phyloP scores from a whole-genome alignment of 35 echinoderm and acorn worm species.

The Ophioderma brevispina region DNA sequence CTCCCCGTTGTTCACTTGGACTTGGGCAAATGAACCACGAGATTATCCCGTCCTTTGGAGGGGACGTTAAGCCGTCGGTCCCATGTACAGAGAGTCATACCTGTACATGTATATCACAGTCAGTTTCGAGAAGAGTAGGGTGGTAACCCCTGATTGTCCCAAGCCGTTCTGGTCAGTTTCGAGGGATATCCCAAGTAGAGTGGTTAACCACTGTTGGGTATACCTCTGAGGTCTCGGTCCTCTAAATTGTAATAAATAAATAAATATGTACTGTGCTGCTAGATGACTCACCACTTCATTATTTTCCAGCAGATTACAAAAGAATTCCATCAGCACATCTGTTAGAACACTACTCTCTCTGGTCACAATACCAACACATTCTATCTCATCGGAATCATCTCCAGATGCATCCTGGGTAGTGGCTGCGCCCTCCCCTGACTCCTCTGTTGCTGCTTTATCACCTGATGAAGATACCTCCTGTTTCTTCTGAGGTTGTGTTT shows the following conservation, averaged over 20 bases:
- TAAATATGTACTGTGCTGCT: too few relatives aligned
- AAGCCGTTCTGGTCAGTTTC: too few relatives aligned
- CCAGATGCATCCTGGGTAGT: neutral
- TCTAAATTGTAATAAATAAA: neutral
- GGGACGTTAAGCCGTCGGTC: too few relatives aligned
- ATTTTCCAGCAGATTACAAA: neutral
- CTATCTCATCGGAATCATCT: neutral
- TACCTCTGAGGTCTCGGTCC: neutral
- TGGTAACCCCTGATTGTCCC: too few relatives aligned
- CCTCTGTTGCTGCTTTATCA: neutral
- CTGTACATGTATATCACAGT: too few relatives aligned
- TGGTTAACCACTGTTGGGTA: too few relatives aligned
- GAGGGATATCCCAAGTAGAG: too few relatives aligned
- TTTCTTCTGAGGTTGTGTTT: neutral
- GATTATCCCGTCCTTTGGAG: too few relatives aligned
- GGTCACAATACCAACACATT: neutral
- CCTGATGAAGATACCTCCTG: neutral
- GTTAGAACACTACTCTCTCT: neutral
- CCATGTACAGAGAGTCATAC: too few relatives aligned
- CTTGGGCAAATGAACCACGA: too few relatives aligned
- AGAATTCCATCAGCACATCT: conserved; percentile 4
- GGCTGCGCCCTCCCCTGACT: neutral
- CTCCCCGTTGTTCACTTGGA: too few relatives aligned
- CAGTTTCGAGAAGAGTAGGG: too few relatives aligned
- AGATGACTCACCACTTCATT: neutral